Evolutionary conservation across 2,113 vertebrate species (phyloP).

Genomic region (Todiramphus chloris): DNA sequence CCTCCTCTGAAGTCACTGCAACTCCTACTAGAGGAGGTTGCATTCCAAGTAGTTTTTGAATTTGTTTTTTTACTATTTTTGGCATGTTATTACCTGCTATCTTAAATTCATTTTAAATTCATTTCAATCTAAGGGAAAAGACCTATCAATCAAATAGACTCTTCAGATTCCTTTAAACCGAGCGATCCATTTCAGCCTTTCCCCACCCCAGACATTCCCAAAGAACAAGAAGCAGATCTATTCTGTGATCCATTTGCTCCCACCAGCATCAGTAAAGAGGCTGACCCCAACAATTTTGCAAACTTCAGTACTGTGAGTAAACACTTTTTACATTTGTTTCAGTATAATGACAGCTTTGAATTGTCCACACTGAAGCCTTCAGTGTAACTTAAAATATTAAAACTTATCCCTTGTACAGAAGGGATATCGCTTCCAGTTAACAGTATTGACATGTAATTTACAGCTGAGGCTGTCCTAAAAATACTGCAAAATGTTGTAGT

Average conservation of each 20-base stretch:
- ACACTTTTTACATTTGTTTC: conserved; percentile 61
- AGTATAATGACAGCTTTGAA: conserved; percentile 33
- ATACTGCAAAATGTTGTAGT: background rate
- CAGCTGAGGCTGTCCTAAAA: conserved; percentile 16
- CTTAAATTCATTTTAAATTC: conserved; percentile 70
- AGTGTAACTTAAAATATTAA: background rate
- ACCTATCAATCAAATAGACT: conserved; percentile 88
- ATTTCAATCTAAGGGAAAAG: conserved; percentile 89
- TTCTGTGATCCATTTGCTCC: conserved; percentile 90
- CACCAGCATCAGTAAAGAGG: conserved; percentile 84
- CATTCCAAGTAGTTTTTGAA: conserved; percentile 22
- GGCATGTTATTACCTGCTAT: conserved; percentile 61
- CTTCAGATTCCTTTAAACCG: conserved; percentile 91
- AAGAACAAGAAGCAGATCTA: conserved; percentile 88
- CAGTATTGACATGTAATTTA: background rate
- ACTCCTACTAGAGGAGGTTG: background rate
- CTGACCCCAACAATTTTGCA: conserved; percentile 90
- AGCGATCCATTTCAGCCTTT: conserved; percentile 89
- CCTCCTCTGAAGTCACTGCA: background rate
- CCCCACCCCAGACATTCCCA: conserved; percentile 86
- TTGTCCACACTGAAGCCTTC: conserved; percentile 29
- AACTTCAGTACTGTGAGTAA: conserved; percentile 99
- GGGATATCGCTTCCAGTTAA: background rate
- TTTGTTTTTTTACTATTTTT: background rate
- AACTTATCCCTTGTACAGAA: background rate